Base-by-base conservation (phyloP, 2,888 invertebrate species). In the Rhaphigaster nebulosa region DNA sequence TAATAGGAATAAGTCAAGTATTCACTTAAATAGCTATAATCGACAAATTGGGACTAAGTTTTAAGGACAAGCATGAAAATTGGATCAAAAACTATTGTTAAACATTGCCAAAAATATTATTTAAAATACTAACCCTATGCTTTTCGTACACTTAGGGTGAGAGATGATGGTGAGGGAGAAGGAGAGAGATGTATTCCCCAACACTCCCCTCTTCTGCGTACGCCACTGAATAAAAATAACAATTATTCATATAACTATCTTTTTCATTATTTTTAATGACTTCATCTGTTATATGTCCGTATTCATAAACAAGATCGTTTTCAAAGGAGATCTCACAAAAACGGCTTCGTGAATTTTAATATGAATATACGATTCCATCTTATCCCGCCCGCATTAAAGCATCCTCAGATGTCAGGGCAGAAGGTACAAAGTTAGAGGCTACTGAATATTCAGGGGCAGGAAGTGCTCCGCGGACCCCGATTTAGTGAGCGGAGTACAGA, bases 381-480 rank as follows among this genome's bases (percentile, higher is more conserved):
- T 45, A 26, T 80, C 45, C 84, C 2, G 0, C 41, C 84, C 3
- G 84, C 84, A 84, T 41, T 84, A 84, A 84, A 84, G 50, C 15
- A 45, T 50, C 84, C 50, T 50, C 45, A 84, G 84, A 41, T n/a
- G 70, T 65, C 0, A 4, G 84, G 13, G 13, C 45, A n/a, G 45
- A n/a, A 84, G 84, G 45, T n/a, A 84, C 45, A 84, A 84, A 84
- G 45, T 45, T 50, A 45, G 45, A 84, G 26, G 45, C 84, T 84
- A 50, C 84, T 84, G 84, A 84, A 84, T 84, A 84, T 84, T 84
- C 84, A 84, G 45, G 1, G 45, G 41, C 84, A 84, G 84, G 84
- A 84, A 84, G 84, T 84, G 84, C 84, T 84, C 45, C 6, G 38
- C 70, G 70, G 70, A 34, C 70, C 38, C 38, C 70, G 70, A 76